A percentile compares a stretch with the other conserved stretches of the same genome.
Conservation (phyloP, 2,888 invertebrate species). For the Apoda limacodes region DNA sequence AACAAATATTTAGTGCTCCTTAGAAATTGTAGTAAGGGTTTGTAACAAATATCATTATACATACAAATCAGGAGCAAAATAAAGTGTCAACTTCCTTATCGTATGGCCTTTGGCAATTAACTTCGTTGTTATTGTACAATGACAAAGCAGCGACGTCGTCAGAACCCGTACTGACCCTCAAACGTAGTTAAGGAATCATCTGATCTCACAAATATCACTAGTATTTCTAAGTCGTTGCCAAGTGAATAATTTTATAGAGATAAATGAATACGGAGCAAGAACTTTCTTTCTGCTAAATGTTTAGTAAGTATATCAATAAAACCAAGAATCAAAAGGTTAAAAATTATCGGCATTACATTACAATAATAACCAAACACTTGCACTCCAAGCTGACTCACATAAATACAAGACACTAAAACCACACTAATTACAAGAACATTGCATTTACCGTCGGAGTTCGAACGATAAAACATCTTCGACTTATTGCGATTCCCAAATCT, state of each 20-base stretch:
- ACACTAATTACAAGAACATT: constrained; percentile 68
- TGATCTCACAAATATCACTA: constrained; percentile 14
- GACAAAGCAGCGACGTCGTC: too few species aligned
- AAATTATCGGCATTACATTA: constrained; percentile 43
- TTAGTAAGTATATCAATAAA: constrained; percentile 32
- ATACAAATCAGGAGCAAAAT: too few species aligned
- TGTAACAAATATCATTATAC: too few species aligned
- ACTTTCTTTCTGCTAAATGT: constrained; percentile 34
- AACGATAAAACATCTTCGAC: constrained; percentile 71
- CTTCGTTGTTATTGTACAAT: too few species aligned
- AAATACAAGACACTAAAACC: constrained; percentile 61
- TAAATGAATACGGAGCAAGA: constrained; percentile 38
- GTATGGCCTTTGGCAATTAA: too few species aligned
- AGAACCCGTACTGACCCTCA: too few species aligned
- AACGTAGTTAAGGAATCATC: too few species aligned
- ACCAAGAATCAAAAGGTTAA: constrained; percentile 49
- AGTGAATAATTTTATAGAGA: constrained; percentile 1
- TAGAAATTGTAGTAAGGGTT: too few species aligned
- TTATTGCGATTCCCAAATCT: constrained; percentile 68
- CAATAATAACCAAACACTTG: constrained; percentile 53
- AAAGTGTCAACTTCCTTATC: too few species aligned
- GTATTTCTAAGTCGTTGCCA: constrained; percentile 13
- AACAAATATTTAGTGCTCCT: too few species aligned
- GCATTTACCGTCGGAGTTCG: constrained; percentile 71
- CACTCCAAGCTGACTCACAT: constrained; percentile 50